Evolutionary conservation across 2,888 invertebrate species (phyloP).

Genomic region (Hypselothyrea guttata): DNA sequence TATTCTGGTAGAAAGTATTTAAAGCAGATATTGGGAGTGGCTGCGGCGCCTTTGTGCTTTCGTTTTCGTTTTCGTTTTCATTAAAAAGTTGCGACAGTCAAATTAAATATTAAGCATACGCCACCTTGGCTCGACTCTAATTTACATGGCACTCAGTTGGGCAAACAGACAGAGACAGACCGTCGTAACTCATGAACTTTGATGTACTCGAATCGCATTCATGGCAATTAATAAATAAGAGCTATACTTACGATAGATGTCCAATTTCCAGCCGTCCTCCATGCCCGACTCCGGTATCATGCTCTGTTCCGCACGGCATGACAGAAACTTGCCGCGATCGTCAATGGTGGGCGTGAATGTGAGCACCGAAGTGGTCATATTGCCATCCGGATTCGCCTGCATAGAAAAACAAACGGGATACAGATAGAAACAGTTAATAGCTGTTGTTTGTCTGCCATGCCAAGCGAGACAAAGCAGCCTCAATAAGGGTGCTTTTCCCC

Average conservation of each 20-base stretch:
- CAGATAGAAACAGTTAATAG: slow-evolving; percentile 15
- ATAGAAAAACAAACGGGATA: slow-evolving; percentile 15
- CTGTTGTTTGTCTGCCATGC: slow-evolving; percentile 18
- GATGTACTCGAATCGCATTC: slow-evolving; percentile 31
- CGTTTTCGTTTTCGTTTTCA: slow-evolving; percentile 55
- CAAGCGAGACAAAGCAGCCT: slow-evolving; percentile 44
- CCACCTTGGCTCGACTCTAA: slow-evolving; percentile 28
- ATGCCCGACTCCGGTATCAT: slow-evolving; percentile 88
- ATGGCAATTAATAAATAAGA: slow-evolving; percentile 25
- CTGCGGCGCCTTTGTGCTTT: not conserved
- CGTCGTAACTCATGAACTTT: slow-evolving; percentile 22
- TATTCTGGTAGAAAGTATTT: slow-evolving; percentile 45
- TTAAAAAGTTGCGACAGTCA: slow-evolving; percentile 60
- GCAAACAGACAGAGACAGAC: slow-evolving; percentile 2
- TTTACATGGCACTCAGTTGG: slow-evolving; percentile 15
- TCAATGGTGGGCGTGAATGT: slow-evolving; percentile 90
- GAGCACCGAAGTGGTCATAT: slow-evolving; percentile 89
- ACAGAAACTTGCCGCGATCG: slow-evolving; percentile 89
- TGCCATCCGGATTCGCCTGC: slow-evolving; percentile 85
- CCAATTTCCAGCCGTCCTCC: slow-evolving; percentile 91
- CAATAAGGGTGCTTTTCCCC: slow-evolving; percentile 11
- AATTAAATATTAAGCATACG: slow-evolving; percentile 67
- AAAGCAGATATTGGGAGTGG: slow-evolving; percentile 42
- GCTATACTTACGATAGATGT: slow-evolving; percentile 90
- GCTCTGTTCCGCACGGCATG: slow-evolving; percentile 90